Conservation (phyloP, 2,797 vertebrate genomes). For the Coluber constrictor region DNA sequence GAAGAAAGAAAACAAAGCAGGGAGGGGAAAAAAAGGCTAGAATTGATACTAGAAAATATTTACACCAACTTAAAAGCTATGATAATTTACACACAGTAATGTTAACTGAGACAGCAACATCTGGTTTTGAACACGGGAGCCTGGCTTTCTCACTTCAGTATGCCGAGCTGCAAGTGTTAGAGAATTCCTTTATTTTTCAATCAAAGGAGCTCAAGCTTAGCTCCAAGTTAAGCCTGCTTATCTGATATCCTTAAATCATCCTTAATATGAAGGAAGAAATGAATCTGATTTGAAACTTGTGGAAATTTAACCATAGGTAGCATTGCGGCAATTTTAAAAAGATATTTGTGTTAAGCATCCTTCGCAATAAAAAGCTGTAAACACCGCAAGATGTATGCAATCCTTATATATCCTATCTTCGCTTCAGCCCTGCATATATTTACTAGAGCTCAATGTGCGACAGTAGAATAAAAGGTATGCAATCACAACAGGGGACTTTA, state of each 20-base stretch:
- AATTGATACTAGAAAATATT: slow-evolving; percentile 1
- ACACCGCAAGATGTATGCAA: not conserved
- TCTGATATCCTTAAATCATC: slow-evolving; percentile 19
- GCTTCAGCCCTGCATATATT: not conserved
- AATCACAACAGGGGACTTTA: not conserved
- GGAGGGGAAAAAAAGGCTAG: no score
- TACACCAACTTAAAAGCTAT: not conserved
- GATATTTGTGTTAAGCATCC: not conserved
- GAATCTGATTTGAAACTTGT: not conserved
- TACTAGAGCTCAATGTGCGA: not conserved
- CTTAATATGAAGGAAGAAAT: slow-evolving; percentile 24
- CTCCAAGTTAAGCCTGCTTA: slow-evolving; percentile 14
- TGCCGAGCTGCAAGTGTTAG: slow-evolving; percentile 20
- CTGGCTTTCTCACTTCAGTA: slow-evolving; percentile 9
- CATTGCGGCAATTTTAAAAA: not conserved
- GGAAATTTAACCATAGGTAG: not conserved
- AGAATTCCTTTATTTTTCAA: slow-evolving; percentile 7
- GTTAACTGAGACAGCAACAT: slow-evolving; percentile 17
- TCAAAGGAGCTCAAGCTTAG: slow-evolving; percentile 7
- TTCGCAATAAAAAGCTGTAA: not conserved
- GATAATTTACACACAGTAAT: slow-evolving; percentile 1
- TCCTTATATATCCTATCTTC: not conserved
- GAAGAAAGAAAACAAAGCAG: not conserved
- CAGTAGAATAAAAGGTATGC: not conserved
- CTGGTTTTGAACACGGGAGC: slow-evolving; percentile 20